Percentiles rank a stretch among this genome's conserved stretches.
Conservation (phyloP, 2,888 invertebrate genomes). For the Scelioninae gen. 1 region DNA sequence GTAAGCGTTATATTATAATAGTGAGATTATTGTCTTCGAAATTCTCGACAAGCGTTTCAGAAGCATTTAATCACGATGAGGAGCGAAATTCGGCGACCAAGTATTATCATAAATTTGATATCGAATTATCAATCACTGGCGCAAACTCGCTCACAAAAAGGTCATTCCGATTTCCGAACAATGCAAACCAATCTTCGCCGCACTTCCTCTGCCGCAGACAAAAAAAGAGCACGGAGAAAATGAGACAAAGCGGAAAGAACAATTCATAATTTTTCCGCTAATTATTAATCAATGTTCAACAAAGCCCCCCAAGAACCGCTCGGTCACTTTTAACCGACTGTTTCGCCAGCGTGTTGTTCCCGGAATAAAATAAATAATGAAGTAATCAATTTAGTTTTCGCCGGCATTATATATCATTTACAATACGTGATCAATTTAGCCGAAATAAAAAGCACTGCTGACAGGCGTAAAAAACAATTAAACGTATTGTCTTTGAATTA, state of each 20-base stretch:
- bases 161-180: constrained; percentile 32
- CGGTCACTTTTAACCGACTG: not conserved
- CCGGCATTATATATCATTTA: constrained; percentile 11
- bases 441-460: constrained; percentile 22
- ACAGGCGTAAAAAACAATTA: not conserved
- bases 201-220: constrained; percentile 16
- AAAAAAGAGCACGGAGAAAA: constrained; percentile 8
- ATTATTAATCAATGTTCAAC: constrained; percentile 49
- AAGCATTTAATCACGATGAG: constrained; percentile 24
- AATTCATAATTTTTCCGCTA: constrained; percentile 48
- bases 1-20: constrained; percentile 24
- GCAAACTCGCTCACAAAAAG: constrained; percentile 26
- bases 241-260: constrained; percentile 12
- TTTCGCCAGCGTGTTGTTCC: constrained; percentile 8
- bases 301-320: not conserved
- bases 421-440: constrained; percentile 30
- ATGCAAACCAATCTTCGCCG: constrained; percentile 37
- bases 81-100: constrained; percentile 16
- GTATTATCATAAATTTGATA: constrained; percentile 32
- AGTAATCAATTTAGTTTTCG: constrained; percentile 33
- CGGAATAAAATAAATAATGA: constrained; percentile 36
- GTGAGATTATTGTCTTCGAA: constrained; percentile 35
- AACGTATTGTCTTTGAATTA: constrained; percentile 1
- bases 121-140: constrained; percentile 41
- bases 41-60: constrained; percentile 9